Evolutionary conservation across 2,113 vertebrate genomes (phyloP), one percentile per base, ranked within the genome.

Genomic region (Trachemys scripta): DNA sequence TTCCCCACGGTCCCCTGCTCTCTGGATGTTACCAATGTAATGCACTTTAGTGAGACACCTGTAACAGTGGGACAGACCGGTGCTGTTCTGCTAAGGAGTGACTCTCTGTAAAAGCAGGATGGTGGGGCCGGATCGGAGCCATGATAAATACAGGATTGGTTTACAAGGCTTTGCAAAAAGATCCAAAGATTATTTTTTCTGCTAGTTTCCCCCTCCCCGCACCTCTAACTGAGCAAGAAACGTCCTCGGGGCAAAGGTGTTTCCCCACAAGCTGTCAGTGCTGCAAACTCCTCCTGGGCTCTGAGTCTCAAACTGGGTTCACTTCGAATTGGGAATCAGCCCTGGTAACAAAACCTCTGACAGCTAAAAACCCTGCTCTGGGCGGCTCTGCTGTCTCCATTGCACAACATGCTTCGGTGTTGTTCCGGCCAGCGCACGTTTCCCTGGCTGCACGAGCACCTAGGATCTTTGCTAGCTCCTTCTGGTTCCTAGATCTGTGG

Each of bases 21-120:
- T 25, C 35, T 10, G 45, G 45, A 50, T 42, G 25, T 25, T 51
- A 20, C 50, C 38, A 51, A 82, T 54, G 84, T 24, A 69, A 92
- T 88, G 91, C 91, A 92, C 91, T 92, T 92, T 88, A 92, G 22
- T 81, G 42, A 87, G 85, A 29, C 31, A 45, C 24, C 42, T 42
- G 42, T 20, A 19, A 45, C 45, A 45, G 45, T 45, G 45, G 38
- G 42, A 14, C 42, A 14, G 42, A 12, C 12, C 11, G 1, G 75
- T 45, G 75, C 38, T 45, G 4, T 76, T 45, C 42, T 47, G 42
- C 22, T 27, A 1, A 6, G 42, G 42, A 25, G 75, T 6, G 12
- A 45, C 42, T 27, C 72, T 25, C 11, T 7, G 11, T 27, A 4
- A 76, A 27, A 76, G 38, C 75, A 76, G 22, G 20, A 6, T 4